A percentile compares a stretch with the other conserved stretches of the same genome.
Conservation (phyloP, 2,797 vertebrate species). For the Myoxocephalus aenaeus region DNA sequence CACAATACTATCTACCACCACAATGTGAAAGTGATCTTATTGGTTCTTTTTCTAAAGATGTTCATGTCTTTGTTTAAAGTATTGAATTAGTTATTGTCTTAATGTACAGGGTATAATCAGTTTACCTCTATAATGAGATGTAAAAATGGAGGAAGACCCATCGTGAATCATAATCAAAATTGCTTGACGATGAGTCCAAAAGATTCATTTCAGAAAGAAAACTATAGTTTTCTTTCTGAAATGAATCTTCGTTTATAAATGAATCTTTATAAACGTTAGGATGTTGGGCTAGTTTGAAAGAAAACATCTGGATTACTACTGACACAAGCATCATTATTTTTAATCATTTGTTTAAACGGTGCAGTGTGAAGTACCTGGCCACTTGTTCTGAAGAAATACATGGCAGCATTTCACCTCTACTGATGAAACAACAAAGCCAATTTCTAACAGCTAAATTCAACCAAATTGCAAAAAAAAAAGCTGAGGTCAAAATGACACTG, state of each 20-base stretch:
- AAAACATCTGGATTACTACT: conserved; percentile 24
- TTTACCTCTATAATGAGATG: conserved; percentile 55
- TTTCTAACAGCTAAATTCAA: background rate
- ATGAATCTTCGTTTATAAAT: too few species aligned
- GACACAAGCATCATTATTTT: conserved; percentile 26
- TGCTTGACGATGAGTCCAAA: conserved; percentile 25
- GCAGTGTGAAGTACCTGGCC: background rate
- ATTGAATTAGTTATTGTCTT: conserved; percentile 68
- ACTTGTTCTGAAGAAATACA: background rate
- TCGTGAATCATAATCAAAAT: conserved; percentile 34
- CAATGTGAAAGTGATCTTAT: conserved; percentile 76
- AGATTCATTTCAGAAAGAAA: conserved; percentile 43
- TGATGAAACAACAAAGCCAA: too few species aligned
- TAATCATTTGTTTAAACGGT: conserved; percentile 23
- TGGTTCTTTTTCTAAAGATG: conserved; percentile 70
- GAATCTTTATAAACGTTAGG: too few species aligned
- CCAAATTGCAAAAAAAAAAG: background rate
- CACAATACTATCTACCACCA: conserved; percentile 69
- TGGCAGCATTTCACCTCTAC: background rate
- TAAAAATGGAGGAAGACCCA: conserved; percentile 49
- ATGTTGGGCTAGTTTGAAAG: conserved; percentile 14
- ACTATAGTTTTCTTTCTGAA: too few species aligned
- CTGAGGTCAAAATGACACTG: background rate
- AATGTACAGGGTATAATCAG: conserved; percentile 74
- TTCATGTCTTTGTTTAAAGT: conserved; percentile 70